Base-by-base conservation (phyloP, 1,140 invertebrate genomes). In the Bombus confusus region DNA sequence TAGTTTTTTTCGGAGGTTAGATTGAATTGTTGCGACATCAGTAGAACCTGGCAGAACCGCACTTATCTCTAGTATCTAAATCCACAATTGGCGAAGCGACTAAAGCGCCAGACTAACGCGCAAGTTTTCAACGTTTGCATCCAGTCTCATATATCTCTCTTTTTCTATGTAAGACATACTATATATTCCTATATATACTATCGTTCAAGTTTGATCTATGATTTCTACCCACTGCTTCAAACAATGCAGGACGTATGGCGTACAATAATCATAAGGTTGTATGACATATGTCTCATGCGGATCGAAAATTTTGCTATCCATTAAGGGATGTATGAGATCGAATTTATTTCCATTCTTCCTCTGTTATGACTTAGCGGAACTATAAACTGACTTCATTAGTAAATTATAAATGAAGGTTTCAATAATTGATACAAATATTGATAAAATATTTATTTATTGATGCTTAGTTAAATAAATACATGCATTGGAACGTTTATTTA, bases 1-100 rank as follows among this genome's bases (percentile, higher is more conserved):
- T 72, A 81, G 71, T 73, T 85, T 80, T 85, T 80, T 85, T 85
- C 79, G 57, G 71, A 85, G 78, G 78, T 85, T 81, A 80, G 71
- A 80, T 80, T 68, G 71, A 81, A 73, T 80, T 43, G 79, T 85
- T 85, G 79, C 79, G 84, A 80, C 84, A 85, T 80, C 84, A 57
- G 84, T 73, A 74, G 71, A 68, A 85, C 71, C 57, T 85, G 76
- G 83, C 43, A 80, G 75, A 84, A 84, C 47, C 75, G 82, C 31
- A 84, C 82, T 79, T 83, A 78, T 83, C 83, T 84, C 83, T 84
- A 62, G 76, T 84, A 78, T 72, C 68, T 79, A 80, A 84, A 43
- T 79, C 52, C 31, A 80, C 66, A 78, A 84, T 84, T 78, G 39
- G 39, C 68, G 18, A 84, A 57, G 83, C 77, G 83, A 85, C 83